phyloP scores from a whole-genome alignment of 2,113 vertebrate genomes.

The Bucco capensis region DNA sequence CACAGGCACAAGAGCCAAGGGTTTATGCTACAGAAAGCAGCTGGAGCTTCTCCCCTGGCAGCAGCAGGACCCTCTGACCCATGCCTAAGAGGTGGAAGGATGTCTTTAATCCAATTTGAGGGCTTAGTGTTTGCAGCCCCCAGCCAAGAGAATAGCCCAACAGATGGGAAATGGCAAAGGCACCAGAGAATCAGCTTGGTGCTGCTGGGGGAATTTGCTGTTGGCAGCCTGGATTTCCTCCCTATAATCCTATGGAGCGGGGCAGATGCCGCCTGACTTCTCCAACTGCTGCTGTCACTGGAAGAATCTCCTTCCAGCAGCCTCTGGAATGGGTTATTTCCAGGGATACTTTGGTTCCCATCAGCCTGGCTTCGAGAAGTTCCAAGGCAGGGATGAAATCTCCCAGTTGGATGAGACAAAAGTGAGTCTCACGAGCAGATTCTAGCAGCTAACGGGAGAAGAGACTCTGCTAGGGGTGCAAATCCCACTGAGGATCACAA shows the following conservation, averaged over 20 bases:
- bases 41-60: not conserved
- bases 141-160: not conserved
- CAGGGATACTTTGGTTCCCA: not conserved
- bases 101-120: not conserved
- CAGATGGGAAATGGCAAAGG: not conserved
- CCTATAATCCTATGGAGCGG: not conserved
- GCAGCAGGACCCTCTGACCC: not conserved
- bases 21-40: not conserved
- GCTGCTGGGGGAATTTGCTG: not conserved
- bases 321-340: not conserved
- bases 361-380: not conserved
- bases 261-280: not conserved
- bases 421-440: not conserved
- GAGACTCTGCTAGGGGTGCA: not conserved
- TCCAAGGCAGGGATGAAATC: not conserved
- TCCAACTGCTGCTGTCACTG: too few species aligned
- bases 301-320: not conserved
- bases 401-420: not conserved
- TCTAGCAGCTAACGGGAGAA: not conserved
- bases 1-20: not conserved
- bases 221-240: not conserved
- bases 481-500: not conserved
- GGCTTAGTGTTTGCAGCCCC: not conserved
- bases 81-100: accelerated
- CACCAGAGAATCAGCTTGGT: not conserved